Evolutionary conservation across 1,140 invertebrate genomes (phyloP), one percentile per base, ranked within the genome.

Genomic region (Pollicipes pollicipes): DNA sequence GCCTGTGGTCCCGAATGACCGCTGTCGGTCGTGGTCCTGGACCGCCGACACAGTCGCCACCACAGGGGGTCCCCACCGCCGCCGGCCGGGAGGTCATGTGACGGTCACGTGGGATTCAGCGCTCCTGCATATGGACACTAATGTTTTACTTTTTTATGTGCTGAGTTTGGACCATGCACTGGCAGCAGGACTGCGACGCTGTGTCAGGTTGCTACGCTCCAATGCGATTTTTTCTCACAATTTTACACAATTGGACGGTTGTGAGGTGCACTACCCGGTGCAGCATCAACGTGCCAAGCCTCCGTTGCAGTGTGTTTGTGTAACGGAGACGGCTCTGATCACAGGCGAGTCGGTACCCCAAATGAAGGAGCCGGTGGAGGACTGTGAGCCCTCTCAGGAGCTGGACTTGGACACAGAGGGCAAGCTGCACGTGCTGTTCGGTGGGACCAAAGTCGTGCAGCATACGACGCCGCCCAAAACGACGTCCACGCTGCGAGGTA

Each of bases 391-490:
- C 67, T 3, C 45, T 13, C 45, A 58, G 45, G 24, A 6, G 64
- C 82, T 99, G 71, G 89, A 98, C 77, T 82, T 93, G 21, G 91
- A 96, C 76, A 83, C 84, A 13, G 92, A 98, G 79, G 90, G 92
- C 29, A 97, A 97, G 80, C 82, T 99, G 10, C 92, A 97, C 80
- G 85, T 98, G 71, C 82, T 99, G 17, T 99, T 88, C 83, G 97
- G 96, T 32, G 97, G 97, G 16, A 99, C 97, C 2, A 98, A 95
- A 85, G 89, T 97, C 70, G 90, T 98, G 0, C 95, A 98, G 77
- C 93, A 97, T 79, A 91, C 91, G 27, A 84, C 93, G 29, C 93
- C 94, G 13, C 83, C 81, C 66, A 97, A 96, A 84, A 86, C 83
- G 74, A 83, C 84, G 4, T 82, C 85, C 69, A 86, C 84, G 26